Percentiles rank a stretch among this genome's conserved stretches.
Evolutionary conservation across 2,888 invertebrate species (phyloP).

Genomic region (Hirtodrosophila confusa): DNA sequence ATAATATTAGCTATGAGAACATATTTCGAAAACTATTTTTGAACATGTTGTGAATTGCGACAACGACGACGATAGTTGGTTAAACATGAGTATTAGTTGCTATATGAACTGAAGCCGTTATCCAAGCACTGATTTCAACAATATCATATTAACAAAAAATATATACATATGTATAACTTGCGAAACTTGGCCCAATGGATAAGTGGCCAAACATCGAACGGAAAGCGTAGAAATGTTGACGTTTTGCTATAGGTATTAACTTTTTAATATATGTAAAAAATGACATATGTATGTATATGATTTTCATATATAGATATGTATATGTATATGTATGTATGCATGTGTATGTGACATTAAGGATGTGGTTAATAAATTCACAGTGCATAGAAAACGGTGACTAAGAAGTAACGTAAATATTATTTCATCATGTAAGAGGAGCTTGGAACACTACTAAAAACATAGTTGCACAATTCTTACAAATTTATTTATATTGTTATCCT

Average conservation of each 20-base stretch:
- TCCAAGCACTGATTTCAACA: slow-evolving; percentile 31
- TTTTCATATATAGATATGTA: not conserved
- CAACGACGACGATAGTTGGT: slow-evolving; percentile 21
- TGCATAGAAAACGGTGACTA: not conserved
- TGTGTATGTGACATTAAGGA: slow-evolving; percentile 1
- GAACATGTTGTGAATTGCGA: slow-evolving; percentile 26
- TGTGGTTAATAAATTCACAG: not conserved
- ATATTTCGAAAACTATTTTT: slow-evolving; percentile 21
- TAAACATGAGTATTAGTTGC: slow-evolving; percentile 12
- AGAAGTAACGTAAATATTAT: not conserved
- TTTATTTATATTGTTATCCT: no score
- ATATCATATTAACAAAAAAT: slow-evolving; percentile 14
- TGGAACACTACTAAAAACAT: no score
- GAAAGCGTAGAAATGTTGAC: slow-evolving; percentile 21
- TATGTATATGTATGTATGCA: slow-evolving; percentile 6
- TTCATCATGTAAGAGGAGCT: no score
- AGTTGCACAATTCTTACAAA: no score
- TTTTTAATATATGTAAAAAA: not conserved
- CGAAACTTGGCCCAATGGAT: slow-evolving; percentile 19
- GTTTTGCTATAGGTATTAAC: slow-evolving; percentile 13
- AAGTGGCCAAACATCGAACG: slow-evolving; percentile 23
- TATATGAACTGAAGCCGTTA: slow-evolving; percentile 42
- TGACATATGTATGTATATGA: slow-evolving; percentile 4
- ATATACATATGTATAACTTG: slow-evolving; percentile 2
- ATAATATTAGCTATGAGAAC: slow-evolving; percentile 49